Base-by-base conservation (phyloP, 2,888 invertebrate genomes). In the Melipona bicolor region DNA sequence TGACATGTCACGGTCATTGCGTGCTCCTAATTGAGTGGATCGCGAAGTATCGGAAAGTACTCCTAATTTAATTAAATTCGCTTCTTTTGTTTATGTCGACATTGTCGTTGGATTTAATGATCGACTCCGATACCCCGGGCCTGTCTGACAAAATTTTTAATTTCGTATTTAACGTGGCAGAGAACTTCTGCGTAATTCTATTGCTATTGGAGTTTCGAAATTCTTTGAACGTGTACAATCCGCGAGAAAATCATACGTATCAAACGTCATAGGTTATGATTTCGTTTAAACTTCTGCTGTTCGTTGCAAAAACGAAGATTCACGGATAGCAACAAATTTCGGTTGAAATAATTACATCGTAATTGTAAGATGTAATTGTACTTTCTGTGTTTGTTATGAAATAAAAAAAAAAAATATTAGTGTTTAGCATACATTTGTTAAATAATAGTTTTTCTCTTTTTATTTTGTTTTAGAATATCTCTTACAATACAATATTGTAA, bases 21-120 rank as follows among this genome's bases (percentile, higher is more conserved):
- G 78, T 84, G 78, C 73, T 84, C 72, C 64, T 81, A 72, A 81
- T 84, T 78, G 36, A 81, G 71, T 64, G 69, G 76, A 68, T 80
- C 70, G 61, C 61, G 6, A 43, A 78, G 36, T 72, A 72, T 79
- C 61, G 32, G 24, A 56, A 75, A 59, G 9, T 19, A 50, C 24
- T 36, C 62, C 5, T n/a, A 27, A 69, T 74, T 36, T 24, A 50
- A 36, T 43, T 61, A 19, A 49, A 52, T 43, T 24, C 64, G 19
- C n/a, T 3, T 56, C 24, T n/a, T 49, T 77, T 74, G 65, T 61
- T 67, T 73, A 24, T 54, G 17, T 36, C 50, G 11, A 49, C 21
- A n/a, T 27, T 64, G 15, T 27, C 52, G 17, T 49, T 21, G 5
- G 4, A 15, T 56, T 17, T 50, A 36, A 9, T 21, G 11, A 3